Base-by-base conservation (phyloP, 2,888 invertebrate species). In the Ennomos quercinarius region DNA sequence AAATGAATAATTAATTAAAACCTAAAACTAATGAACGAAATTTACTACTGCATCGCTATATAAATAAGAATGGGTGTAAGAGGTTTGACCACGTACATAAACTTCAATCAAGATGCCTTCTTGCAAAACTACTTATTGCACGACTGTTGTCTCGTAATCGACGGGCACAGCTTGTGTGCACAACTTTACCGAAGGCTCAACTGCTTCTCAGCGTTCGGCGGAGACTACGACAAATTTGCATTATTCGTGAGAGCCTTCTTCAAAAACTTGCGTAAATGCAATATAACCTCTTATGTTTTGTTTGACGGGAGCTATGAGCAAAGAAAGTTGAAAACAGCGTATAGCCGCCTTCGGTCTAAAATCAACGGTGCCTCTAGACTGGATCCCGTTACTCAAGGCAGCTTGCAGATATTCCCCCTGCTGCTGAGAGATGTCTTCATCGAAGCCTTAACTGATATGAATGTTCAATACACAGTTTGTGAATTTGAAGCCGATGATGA, bases 401-500 rank as follows among this genome's bases (percentile, higher is more conserved):
- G 83, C 37, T 72, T 90, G 10, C 93, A 93, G 51, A 93, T 96
- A n/a, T 95, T 97, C 74, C 98, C 98, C 0, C 81, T 97, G 17
- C 89, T 97, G 58, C 83, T 97, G 45, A 93, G 95, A 52, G 95
- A 96, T 72, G 95, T 96, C 0, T 98, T 98, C 74, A 93, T 94
- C 54, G 95, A 96, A 77, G 94, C 96, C 0, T 85, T 97, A 1
- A 75, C 78, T 4, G 95, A 95, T 68, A 93, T 96, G 76, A 92
- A 93, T 8, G 89, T 98, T 9, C 93, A 93, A 9, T 93, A 95
- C 63, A 95, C 95, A 45, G 94, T 96, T 51, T 96, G 97, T 76
- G 94, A 96, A 68, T 97, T 96, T 82, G 99, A 99, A 86, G 98
- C 98, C 1, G 99, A 99, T 81, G 95, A 95, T 69, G 96, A 97